Evolutionary conservation across 2,888 invertebrate species (phyloP).

Genomic region (Metallyticus violacea): DNA sequence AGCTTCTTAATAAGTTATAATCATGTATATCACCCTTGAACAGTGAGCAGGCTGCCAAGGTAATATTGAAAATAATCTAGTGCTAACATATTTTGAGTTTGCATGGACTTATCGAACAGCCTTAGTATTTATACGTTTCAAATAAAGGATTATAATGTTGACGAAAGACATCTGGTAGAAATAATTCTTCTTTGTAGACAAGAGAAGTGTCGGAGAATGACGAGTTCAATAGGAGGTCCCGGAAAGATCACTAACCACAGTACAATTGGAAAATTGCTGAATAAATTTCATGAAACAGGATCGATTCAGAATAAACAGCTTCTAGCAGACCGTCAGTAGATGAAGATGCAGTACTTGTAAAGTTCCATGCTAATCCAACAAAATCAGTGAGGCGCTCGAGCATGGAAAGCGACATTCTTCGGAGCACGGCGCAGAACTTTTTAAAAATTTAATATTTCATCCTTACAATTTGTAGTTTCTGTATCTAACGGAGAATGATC

Average conservation of each 20-base stretch:
- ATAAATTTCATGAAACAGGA: not conserved
- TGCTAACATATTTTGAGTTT: no score
- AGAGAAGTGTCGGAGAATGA: no score
- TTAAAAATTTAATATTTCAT: not conserved
- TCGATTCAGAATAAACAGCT: not conserved
- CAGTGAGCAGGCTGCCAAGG: no score
- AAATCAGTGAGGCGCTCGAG: not conserved
- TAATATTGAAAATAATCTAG: no score
- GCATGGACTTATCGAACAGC: no score
- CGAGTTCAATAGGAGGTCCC: not conserved
- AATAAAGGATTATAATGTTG: no score
- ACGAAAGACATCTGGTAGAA: no score
- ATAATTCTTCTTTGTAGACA: no score
- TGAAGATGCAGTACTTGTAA: not conserved
- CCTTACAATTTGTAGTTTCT: not conserved
- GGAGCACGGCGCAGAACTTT: not conserved
- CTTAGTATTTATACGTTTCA: no score
- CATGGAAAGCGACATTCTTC: not conserved
- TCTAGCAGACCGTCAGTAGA: not conserved
- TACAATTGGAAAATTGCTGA: not conserved
- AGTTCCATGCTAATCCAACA: not conserved
- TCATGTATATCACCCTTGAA: no score
- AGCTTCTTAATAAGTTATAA: no score
- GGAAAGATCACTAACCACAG: not conserved
- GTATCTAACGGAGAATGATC: no score